Percentiles rank a stretch among this genome's conserved stretches.
Conservation (phyloP, 1,140 invertebrate genomes). For the Amphibalanus amphitrite region DNA sequence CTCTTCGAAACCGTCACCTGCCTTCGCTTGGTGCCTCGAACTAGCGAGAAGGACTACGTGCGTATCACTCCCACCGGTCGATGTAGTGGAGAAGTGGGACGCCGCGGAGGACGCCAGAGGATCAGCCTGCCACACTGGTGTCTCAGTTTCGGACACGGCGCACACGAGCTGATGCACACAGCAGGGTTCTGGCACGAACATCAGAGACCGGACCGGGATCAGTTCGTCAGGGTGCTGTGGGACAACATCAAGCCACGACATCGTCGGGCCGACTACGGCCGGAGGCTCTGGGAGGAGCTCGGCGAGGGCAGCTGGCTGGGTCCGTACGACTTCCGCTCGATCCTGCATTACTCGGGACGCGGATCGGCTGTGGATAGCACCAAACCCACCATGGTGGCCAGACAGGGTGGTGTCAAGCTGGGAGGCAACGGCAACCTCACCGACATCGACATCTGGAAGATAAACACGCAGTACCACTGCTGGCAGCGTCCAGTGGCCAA, state of each 20-base stretch:
- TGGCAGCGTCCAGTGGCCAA: background rate
- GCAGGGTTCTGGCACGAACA: slow-evolving; percentile 31
- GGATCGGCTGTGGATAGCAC: background rate
- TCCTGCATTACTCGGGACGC: background rate
- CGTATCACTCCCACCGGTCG: background rate
- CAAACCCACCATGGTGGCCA: background rate
- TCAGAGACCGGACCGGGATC: slow-evolving; percentile 28
- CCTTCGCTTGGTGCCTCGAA: background rate
- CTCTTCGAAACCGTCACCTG: background rate
- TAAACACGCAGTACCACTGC: background rate
- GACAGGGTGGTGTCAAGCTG: background rate
- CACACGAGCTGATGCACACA: slow-evolving; percentile 27
- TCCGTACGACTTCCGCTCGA: background rate
- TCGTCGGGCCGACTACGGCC: background rate
- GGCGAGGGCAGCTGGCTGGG: slow-evolving; percentile 8
- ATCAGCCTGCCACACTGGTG: background rate
- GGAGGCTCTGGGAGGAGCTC: slow-evolving; percentile 12
- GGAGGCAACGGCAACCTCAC: background rate
- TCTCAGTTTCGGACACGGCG: background rate
- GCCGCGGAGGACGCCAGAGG: background rate
- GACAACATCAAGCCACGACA: slow-evolving; percentile 23
- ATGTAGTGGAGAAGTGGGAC: background rate
- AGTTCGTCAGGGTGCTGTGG: slow-evolving; percentile 25
- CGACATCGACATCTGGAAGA: background rate
- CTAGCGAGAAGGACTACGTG: background rate